Conservation (phyloP, 2,113 vertebrate species). For the Nothoprocta pentlandii region DNA sequence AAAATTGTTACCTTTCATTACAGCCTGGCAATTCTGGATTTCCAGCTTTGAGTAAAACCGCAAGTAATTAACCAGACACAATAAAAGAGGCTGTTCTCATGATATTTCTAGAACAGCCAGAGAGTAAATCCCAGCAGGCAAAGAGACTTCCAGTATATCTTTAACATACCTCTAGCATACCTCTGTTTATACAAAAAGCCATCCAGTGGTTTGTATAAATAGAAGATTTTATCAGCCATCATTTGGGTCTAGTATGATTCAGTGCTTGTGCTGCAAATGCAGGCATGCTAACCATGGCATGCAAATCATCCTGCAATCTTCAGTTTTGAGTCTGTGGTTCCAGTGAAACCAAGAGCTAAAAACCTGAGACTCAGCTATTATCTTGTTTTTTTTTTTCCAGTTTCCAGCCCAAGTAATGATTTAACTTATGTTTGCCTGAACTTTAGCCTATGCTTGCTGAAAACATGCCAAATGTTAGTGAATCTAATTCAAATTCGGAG, state of each 20-base stretch:
- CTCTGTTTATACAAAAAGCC: not conserved
- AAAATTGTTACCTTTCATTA: not conserved
- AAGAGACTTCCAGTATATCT: not conserved
- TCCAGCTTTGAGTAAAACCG: not conserved
- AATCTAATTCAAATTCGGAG: not conserved
- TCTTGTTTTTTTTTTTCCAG: not conserved
- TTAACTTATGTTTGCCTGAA: not conserved
- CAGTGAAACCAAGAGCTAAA: not conserved
- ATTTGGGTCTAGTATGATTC: not conserved
- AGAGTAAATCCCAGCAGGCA: not conserved
- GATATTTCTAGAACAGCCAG: not conserved
- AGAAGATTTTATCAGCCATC: slow-evolving; percentile 9
- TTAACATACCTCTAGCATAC: not conserved
- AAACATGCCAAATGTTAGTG: not conserved
- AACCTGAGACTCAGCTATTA: not conserved
- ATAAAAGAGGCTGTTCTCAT: not conserved
- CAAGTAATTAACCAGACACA: not conserved
- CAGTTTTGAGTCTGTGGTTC: not conserved
- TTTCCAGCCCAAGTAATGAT: not conserved
- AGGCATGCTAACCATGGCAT: not conserved
- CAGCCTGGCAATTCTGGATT: not conserved
- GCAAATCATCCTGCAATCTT: fast-evolving
- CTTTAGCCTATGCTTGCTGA: not conserved
- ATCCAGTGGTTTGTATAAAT: not conserved
- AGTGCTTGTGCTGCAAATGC: not conserved